phyloP scores from a whole-genome alignment of 2,113 vertebrate species.

The Morone chrysops region DNA sequence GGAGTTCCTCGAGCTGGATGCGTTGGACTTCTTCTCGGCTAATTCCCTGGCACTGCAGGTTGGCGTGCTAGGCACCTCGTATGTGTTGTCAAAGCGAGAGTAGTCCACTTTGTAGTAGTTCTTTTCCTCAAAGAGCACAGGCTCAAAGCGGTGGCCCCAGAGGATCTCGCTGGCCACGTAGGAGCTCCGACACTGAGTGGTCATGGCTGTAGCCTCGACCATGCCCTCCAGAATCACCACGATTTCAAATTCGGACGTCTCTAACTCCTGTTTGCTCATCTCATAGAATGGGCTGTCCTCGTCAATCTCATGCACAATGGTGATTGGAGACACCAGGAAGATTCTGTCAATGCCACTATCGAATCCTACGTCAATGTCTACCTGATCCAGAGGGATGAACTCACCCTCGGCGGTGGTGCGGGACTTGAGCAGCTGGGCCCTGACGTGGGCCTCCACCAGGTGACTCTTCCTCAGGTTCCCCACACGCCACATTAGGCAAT shows the following conservation, averaged over 20 bases:
- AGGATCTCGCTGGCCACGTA: slow-evolving; percentile 95
- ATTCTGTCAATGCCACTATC: slow-evolving; percentile 96
- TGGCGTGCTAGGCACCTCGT: slow-evolving; percentile 95
- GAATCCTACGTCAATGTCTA: slow-evolving; percentile 96
- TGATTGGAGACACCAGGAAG: slow-evolving; percentile 95
- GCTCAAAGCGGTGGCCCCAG: slow-evolving; percentile 97
- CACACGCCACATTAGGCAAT: slow-evolving; percentile 97
- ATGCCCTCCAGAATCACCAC: slow-evolving; percentile 97
- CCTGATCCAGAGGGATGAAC: slow-evolving; percentile 95
- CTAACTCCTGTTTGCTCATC: slow-evolving; percentile 93
- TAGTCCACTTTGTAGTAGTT: slow-evolving; percentile 98
- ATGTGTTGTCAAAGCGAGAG: slow-evolving; percentile 94
- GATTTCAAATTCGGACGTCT: slow-evolving; percentile 95
- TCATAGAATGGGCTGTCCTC: slow-evolving; percentile 97
- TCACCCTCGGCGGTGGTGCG: slow-evolving; percentile 95
- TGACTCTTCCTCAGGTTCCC: slow-evolving; percentile 97
- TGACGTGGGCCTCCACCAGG: slow-evolving; percentile 94
- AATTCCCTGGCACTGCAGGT: slow-evolving; percentile 95
- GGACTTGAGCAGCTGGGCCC: slow-evolving; percentile 95
- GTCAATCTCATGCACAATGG: slow-evolving; percentile 95
- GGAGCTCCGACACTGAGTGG: slow-evolving; percentile 97
- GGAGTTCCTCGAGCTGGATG: slow-evolving; percentile 90
- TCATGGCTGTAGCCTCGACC: slow-evolving; percentile 98
- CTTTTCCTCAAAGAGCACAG: slow-evolving; percentile 96
- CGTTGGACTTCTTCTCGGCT: slow-evolving; percentile 90